Base-by-base conservation (phyloP, 2,113 vertebrate species). In the Datnioides undecimradiatus region DNA sequence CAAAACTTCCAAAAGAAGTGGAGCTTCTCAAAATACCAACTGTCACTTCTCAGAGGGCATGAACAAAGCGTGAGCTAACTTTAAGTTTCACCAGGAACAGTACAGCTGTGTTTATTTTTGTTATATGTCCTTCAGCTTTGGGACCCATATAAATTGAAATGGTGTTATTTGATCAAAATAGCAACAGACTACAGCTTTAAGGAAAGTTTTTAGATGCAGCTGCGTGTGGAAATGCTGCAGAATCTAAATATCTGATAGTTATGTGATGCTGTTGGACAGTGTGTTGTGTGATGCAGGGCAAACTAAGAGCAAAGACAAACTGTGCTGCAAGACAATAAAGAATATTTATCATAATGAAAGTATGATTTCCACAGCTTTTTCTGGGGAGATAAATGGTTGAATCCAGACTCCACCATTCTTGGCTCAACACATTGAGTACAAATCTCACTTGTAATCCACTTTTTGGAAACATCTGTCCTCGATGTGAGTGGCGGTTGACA, bases 61-160 rank as follows among this genome's bases (percentile, higher is more conserved):
- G 62, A 59, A 72, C 48, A 41, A 73, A 65, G n/a, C n/a, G n/a
- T n/a, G n/a, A n/a, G 48, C 51, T 52, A 23, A 59, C 67, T 55
- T 76, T 14, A 63, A 31, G 13, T 71, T 81, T 52, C 48, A 76
- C 46, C 68, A 84, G 48, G 86, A 40, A 13, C 45, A 33, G 67
- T 25, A 63, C 43, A 86, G 78, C 63, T 60, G 51, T 57, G 69
- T 65, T 76, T 87, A 64, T 84, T 86, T 84, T 79, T 65, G 52
- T 78, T 70, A 40, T 21, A 67, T 48, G 66, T 82, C 55, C 40
- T 76, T 60, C 36, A 51, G 60, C 65, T 59, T 29, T 43, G 65
- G 46, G 62, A 57, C 38, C 45, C 52, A 76, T 34, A 82, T 55
- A 29, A 79, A 60, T 21, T 71, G n/a, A 84, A 85, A 73, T 62